Evolutionary conservation across 2,888 invertebrate species (phyloP).

Genomic region (Scaptodrosophila latifasciaeformis): DNA sequence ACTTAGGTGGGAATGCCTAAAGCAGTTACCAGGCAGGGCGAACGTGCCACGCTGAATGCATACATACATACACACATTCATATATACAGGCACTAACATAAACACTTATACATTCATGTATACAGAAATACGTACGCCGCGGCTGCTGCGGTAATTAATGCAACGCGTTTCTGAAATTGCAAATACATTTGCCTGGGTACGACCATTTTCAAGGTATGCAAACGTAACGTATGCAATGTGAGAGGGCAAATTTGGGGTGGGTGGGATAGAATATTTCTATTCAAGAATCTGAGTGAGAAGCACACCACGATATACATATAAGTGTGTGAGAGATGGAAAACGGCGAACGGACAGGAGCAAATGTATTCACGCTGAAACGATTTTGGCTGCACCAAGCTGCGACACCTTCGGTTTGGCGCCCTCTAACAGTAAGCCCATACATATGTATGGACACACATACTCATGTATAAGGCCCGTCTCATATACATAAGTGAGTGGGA

Average conservation of each 20-base stretch:
- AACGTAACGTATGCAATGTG: not conserved
- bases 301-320: not conserved
- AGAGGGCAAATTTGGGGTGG: not conserved
- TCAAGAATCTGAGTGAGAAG: not conserved
- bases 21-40: slow-evolving; percentile 47
- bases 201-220: slow-evolving; percentile 35
- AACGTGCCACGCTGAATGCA: slow-evolving; percentile 24
- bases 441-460: slow-evolving; percentile 37
- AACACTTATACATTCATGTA: not conserved
- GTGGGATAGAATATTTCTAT: not conserved
- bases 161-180: slow-evolving; percentile 70
- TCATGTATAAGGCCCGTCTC: not conserved
- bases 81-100: no score
- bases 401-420: slow-evolving; percentile 65
- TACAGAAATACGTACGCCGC: slow-evolving; percentile 23
- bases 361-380: slow-evolving; percentile 66
- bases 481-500: not conserved
- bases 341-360: slow-evolving; percentile 40
- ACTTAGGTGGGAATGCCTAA: slow-evolving; percentile 35
- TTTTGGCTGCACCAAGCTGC: slow-evolving; percentile 66
- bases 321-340: slow-evolving; percentile 12
- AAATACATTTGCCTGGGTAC: slow-evolving; percentile 59
- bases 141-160: slow-evolving; percentile 67
- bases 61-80: slow-evolving; percentile 13
- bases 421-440: slow-evolving; percentile 66